Base-by-base conservation (phyloP, 2,113 vertebrate species). In the Psilopsiagon aymara region DNA sequence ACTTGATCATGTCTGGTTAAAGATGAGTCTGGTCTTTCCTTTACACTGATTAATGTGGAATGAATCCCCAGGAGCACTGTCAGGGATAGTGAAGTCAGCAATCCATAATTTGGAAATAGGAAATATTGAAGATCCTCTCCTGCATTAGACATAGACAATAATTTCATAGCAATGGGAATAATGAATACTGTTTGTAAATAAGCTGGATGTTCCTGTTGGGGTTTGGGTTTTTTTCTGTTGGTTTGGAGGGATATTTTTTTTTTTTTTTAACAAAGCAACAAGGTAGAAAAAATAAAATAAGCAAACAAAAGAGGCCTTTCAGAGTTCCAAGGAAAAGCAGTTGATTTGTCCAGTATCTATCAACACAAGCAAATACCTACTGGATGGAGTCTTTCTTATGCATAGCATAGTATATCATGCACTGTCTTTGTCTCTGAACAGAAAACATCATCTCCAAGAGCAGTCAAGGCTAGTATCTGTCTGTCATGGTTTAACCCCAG, bases 161-260 rank as follows among this genome's bases (percentile, higher is more conserved):
- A 7, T 39, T 33, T 74, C 44, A 28, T 62, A 60, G 4, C 17
- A 57, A 82, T 17, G 13, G 17, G n/a, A 41, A 19, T 60, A n/a
- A n/a, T 57, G 12, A 83, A 52, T 68, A 12, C 25, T 64, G 5
- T 44, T 88, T 77, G 35, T 66, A 69, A 77, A 47, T 62, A 62
- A 83, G 25, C 10, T 88, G 20, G 12, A 33, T 88, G 13, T 84
- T 86, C 49, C 25, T 79, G 7, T 29, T 79, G 44, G 5, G 24
- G 28, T 82, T 73, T 33, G 7, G 1, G 1, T 1, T 1, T 35
- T 59, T 73, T 62, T 5, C 8, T 27, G 7, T 76, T 41, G 77
- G 5, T 3, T 82, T 75, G 37, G n/a, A 11, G 5, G 6, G 31
- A 5, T 1, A 2, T 12, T 1, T 2, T 47, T 23, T 35, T 23